phyloP scores from a whole-genome alignment of 2,888 invertebrate genomes.

The Melitaea athalia region DNA sequence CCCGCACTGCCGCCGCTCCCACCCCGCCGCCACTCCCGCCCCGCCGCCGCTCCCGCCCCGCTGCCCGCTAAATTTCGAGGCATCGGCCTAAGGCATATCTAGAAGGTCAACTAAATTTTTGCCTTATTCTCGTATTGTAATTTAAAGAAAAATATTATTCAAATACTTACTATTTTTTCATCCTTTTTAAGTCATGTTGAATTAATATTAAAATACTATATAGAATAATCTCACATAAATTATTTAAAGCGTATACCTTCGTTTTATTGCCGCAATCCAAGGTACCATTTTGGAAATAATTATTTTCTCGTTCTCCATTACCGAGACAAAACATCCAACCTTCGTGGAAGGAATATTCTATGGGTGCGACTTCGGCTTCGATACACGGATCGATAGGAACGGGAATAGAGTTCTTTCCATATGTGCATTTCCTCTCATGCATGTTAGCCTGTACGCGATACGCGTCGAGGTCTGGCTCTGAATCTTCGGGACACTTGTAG shows the following conservation, averaged over 20 bases:
- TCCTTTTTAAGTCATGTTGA: too few species aligned
- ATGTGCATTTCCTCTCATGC: constrained; percentile 74
- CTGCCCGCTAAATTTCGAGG: too few species aligned
- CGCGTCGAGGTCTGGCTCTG: constrained; percentile 71
- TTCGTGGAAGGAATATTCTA: constrained; percentile 74
- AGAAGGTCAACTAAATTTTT: too few species aligned
- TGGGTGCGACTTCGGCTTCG: constrained; percentile 75
- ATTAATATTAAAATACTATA: too few species aligned
- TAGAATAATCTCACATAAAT: too few species aligned
- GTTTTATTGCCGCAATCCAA: constrained; percentile 75
- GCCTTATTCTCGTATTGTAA: too few species aligned
- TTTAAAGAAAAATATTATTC: too few species aligned
- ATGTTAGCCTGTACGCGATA: constrained; percentile 72
- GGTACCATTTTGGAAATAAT: constrained; percentile 74
- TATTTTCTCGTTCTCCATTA: constrained; percentile 73
- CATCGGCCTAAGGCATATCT: too few species aligned
- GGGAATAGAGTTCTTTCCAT: constrained; percentile 56
- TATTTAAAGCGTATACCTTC: constrained; percentile 61
- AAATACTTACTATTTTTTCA: too few species aligned
- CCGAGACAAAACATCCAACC: constrained; percentile 79
- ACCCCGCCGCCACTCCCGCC: too few species aligned
- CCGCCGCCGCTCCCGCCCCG: too few species aligned
- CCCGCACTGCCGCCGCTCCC: too few species aligned
- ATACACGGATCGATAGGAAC: constrained; percentile 70
- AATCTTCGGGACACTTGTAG: constrained; percentile 67